Evolutionary conservation across 2,113 vertebrate genomes (phyloP).

Genomic region (Eretmochelys imbricata): DNA sequence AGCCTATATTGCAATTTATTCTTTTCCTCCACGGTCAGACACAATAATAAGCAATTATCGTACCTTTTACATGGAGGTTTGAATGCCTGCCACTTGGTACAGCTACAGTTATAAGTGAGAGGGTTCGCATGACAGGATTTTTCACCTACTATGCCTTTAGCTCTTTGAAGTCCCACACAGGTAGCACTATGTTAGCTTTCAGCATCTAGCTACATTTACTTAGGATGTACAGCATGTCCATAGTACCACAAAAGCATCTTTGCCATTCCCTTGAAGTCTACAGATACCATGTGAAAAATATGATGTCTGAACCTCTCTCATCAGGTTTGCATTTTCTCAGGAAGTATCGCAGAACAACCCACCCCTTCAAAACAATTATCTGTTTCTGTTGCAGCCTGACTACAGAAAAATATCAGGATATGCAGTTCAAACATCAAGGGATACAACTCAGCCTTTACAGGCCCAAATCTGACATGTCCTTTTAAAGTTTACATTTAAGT

Average conservation of each 20-base stretch:
- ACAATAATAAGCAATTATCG: constrained; percentile 10
- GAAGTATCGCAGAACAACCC: not conserved
- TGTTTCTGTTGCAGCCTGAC: not conserved
- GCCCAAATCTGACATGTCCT: not conserved
- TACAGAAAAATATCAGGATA: not conserved
- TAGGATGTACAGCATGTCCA: constrained; percentile 10
- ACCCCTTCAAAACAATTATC: not conserved
- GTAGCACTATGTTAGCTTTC: not conserved
- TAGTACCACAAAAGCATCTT: not conserved
- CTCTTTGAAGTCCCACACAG: constrained; percentile 19
- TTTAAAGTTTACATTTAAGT: not conserved
- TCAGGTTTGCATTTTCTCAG: not conserved
- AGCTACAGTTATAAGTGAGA: constrained; percentile 14
- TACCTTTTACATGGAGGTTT: not conserved
- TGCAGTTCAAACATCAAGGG: not conserved
- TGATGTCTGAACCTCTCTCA: not conserved
- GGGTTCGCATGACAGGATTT: not conserved
- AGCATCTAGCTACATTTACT: not conserved
- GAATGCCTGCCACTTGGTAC: constrained; percentile 35
- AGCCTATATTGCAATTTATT: not conserved
- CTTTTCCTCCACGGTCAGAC: not conserved
- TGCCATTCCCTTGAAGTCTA: constrained; percentile 40
- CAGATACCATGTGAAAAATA: not conserved
- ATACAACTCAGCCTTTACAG: not conserved
- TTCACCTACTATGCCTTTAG: constrained; percentile 1